Evolutionary conservation across 1,140 invertebrate species (phyloP).

Genomic region (Bombus waltoni): DNA sequence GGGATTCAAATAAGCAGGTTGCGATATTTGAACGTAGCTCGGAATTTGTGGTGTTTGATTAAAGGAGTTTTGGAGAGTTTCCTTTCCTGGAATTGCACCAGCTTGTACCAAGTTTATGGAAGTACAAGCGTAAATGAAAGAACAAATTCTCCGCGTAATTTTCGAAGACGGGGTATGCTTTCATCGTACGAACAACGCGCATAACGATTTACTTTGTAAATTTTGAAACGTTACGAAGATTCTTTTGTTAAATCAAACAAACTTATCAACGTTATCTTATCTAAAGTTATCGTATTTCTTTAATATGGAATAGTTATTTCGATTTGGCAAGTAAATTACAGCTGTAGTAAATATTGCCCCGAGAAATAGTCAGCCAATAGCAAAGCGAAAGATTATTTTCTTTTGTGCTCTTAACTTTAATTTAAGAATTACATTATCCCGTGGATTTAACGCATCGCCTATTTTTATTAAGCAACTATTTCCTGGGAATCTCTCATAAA

Average conservation of each 20-base stretch:
- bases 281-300: no score
- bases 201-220: not conserved
- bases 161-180: not conserved
- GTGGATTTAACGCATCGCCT: not conserved
- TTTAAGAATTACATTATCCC: not conserved
- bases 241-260: not conserved
- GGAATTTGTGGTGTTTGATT: not conserved
- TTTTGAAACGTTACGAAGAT: not conserved
- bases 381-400: not conserved
- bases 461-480: conserved; percentile 21
- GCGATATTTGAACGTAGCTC: not conserved
- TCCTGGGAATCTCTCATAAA: not conserved
- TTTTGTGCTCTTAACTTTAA: not conserved
- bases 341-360: not conserved
- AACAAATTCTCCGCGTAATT: not conserved
- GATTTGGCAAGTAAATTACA: not conserved
- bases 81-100: not conserved
- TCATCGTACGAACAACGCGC: not conserved
- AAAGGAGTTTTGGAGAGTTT: not conserved
- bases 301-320: no score
- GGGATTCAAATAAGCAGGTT: not conserved
- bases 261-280: not conserved
- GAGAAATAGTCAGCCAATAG: not conserved
- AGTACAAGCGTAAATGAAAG: not conserved
- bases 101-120: not conserved